Evolutionary conservation across 2,113 vertebrate species (phyloP).

Genomic region (Silurus asotus): DNA sequence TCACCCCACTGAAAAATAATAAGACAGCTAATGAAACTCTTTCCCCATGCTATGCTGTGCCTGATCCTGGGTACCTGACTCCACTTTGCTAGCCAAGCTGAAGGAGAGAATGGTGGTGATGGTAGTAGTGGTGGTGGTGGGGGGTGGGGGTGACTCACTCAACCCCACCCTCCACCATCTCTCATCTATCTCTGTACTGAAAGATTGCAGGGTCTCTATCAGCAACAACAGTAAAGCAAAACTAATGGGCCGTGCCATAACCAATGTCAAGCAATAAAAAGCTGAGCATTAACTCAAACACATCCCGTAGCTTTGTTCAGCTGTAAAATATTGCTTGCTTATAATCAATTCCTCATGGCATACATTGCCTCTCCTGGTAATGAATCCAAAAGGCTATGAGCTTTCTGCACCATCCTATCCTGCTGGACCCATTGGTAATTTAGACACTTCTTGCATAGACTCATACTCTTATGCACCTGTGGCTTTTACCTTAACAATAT

Average conservation of each 20-base stretch:
- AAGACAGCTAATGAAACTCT: slow-evolving; percentile 33
- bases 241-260: slow-evolving; percentile 7
- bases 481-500: slow-evolving; percentile 32
- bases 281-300: slow-evolving; percentile 34
- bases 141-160: slow-evolving; percentile 22
- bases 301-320: slow-evolving; percentile 30
- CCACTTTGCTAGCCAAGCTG: slow-evolving; percentile 2
- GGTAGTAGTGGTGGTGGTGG: neutral
- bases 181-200: slow-evolving; percentile 28
- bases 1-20: slow-evolving; percentile 41
- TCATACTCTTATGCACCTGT: slow-evolving; percentile 38
- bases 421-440: slow-evolving; percentile 45
- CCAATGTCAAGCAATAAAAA: slow-evolving; percentile 6
- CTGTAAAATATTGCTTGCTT: neutral
- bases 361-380: slow-evolving; percentile 49
- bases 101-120: slow-evolving; percentile 10
- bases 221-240: neutral
- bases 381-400: slow-evolving; percentile 41
- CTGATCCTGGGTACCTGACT: slow-evolving; percentile 25
- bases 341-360: slow-evolving; percentile 52
- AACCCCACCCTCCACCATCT: slow-evolving; percentile 22
- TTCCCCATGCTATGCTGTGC: slow-evolving; percentile 12
- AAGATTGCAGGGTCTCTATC: slow-evolving; percentile 33
- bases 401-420: slow-evolving; percentile 42
- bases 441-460: slow-evolving; percentile 24